Percentiles rank a stretch among this genome's conserved stretches.
Conservation (phyloP, 2,888 invertebrate species). For the Mylabris sibirica region DNA sequence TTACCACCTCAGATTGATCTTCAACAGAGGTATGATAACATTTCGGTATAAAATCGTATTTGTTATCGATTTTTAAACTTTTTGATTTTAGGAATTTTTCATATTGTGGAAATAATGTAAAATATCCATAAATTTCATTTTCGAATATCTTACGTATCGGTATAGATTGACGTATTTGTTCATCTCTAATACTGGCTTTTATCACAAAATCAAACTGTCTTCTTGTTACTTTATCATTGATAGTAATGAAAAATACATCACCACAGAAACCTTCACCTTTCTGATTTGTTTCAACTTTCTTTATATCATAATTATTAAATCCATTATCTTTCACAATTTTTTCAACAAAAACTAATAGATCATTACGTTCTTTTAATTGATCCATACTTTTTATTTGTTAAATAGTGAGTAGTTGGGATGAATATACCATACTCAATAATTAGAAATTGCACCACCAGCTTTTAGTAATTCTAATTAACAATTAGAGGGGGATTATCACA, state of each 20-base stretch:
- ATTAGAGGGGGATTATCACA: too few relatives aligned
- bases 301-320: slow-evolving; percentile 11
- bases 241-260: slow-evolving; percentile 16
- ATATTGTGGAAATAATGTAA: slow-evolving; percentile 25
- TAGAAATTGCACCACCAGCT: too few relatives aligned
- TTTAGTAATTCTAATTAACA: too few relatives aligned
- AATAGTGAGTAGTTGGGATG: too few relatives aligned
- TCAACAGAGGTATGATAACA: slow-evolving; percentile 18
- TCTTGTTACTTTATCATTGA: slow-evolving; percentile 9
- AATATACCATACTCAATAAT: too few relatives aligned
- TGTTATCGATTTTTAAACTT: neutral
- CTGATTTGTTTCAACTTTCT: slow-evolving; percentile 14
- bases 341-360: too few relatives aligned
- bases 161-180: slow-evolving; percentile 13
- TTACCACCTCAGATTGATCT: slow-evolving; percentile 1
- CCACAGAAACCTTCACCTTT: slow-evolving; percentile 27
- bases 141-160: slow-evolving; percentile 23
- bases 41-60: slow-evolving; percentile 20
- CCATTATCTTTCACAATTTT: too few relatives aligned
- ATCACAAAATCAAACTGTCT: slow-evolving; percentile 18
- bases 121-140: slow-evolving; percentile 34
- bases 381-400: too few relatives aligned
- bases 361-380: too few relatives aligned
- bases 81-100: slow-evolving; percentile 21
- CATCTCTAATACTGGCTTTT: slow-evolving; percentile 27